Conservation (phyloP, 2,797 vertebrate species). For the Sebastes diploproa region DNA sequence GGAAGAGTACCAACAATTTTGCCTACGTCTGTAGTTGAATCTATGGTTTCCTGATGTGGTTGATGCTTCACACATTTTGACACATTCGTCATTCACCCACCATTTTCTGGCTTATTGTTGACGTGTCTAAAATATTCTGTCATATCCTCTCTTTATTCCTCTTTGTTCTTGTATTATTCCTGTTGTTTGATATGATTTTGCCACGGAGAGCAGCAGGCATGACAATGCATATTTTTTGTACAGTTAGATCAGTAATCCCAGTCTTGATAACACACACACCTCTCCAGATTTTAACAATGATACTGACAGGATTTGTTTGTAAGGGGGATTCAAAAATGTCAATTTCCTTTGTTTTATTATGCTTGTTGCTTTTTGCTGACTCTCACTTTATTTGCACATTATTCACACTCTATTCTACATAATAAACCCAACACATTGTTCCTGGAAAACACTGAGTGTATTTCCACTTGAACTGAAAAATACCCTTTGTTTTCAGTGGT, state of each 20-base stretch:
- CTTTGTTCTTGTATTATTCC: background rate
- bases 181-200: background rate
- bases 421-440: too few relatives aligned
- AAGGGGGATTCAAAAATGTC: background rate
- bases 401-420: background rate
- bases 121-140: background rate
- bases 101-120: background rate
- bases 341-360: background rate
- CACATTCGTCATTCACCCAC: background rate
- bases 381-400: background rate
- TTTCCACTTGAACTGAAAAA: background rate
- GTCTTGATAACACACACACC: background rate
- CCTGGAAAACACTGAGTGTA: too few relatives aligned
- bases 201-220: background rate
- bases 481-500: background rate
- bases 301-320: background rate
- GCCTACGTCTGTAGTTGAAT: too few relatives aligned
- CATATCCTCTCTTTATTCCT: background rate
- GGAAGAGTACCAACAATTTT: too few relatives aligned
- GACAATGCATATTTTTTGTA: background rate
- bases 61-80: constrained; percentile 16
- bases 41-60: constrained; percentile 21
- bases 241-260: background rate
- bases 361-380: background rate
- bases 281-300: background rate